Evolutionary conservation across 2,797 vertebrate genomes (phyloP).

Genomic region (Aulostomus chinensis): DNA sequence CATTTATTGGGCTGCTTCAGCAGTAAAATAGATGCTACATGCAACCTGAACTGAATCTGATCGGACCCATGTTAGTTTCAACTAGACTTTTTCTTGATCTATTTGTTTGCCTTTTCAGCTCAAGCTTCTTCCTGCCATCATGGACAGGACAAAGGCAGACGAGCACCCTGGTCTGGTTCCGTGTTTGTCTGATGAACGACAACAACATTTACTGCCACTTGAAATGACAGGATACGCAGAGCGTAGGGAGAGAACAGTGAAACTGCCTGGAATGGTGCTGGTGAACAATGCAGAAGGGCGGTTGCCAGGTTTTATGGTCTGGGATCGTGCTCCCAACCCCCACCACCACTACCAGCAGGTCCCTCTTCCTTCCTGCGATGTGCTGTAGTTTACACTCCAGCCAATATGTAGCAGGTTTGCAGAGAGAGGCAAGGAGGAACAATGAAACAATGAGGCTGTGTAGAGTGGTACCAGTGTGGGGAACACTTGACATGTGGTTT

Average conservation of each 20-base stretch:
- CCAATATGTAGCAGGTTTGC: conserved; percentile 61
- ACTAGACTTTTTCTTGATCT: too few relatives aligned
- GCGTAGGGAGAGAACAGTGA: conserved; percentile 68
- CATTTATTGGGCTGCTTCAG: conserved; percentile 38
- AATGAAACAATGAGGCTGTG: conserved; percentile 74
- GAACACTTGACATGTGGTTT: conserved; percentile 45
- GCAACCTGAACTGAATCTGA: conserved; percentile 25
- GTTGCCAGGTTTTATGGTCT: conserved; percentile 79
- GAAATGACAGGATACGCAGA: conserved; percentile 76
- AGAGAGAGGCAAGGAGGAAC: conserved; percentile 69
- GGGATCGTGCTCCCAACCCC: conserved; percentile 76
- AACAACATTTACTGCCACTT: conserved; percentile 73
- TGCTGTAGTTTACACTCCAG: conserved; percentile 80
- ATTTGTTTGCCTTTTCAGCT: conserved; percentile 38
- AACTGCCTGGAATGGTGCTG: conserved; percentile 68
- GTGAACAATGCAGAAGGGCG: conserved; percentile 82
- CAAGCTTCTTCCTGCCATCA: conserved; percentile 42
- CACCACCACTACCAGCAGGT: conserved; percentile 66
- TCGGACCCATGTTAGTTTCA: conserved; percentile 44
- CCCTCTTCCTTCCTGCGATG: conserved; percentile 82
- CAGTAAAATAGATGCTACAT: conserved; percentile 34
- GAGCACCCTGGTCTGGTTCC: conserved; percentile 47
- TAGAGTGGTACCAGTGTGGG: conserved; percentile 35
- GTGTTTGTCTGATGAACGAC: conserved; percentile 61
- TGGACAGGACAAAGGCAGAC: conserved; percentile 62